Evolutionary conservation across 1,140 invertebrate species (phyloP).

Genomic region (Temnothorax curvispinosus): DNA sequence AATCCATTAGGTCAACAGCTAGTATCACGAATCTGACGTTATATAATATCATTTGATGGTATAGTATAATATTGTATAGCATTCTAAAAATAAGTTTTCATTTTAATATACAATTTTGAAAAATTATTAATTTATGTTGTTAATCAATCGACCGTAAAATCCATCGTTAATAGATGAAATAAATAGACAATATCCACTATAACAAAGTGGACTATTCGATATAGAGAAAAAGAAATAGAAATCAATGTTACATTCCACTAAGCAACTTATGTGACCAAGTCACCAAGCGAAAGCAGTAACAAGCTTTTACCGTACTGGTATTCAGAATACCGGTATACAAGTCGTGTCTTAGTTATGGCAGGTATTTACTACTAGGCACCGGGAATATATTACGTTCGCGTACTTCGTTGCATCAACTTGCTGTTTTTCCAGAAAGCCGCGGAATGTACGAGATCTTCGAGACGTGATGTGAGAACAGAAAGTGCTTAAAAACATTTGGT

Average conservation of each 20-base stretch:
- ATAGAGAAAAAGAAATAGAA: conserved; percentile 56
- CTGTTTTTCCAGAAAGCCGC: conserved; percentile 62
- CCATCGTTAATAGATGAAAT: not conserved
- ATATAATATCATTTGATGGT: not conserved
- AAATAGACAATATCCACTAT: conserved; percentile 10
- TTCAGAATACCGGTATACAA: conserved; percentile 50
- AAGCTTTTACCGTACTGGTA: conserved; percentile 60
- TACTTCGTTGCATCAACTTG: conserved; percentile 50
- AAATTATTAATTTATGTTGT: not conserved
- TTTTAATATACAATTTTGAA: not conserved
- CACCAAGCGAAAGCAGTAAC: conserved; percentile 57
- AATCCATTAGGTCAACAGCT: not conserved
- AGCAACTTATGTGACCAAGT: conserved; percentile 62
- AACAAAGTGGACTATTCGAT: not conserved
- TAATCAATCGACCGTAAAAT: not conserved
- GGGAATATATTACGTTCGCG: conserved; percentile 49
- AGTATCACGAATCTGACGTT: not conserved
- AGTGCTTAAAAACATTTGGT: not conserved
- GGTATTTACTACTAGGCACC: conserved; percentile 62
- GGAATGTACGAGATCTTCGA: conserved; percentile 51
- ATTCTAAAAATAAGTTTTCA: not conserved
- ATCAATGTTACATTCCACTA: conserved; percentile 56
- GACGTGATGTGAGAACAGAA: conserved; percentile 1
- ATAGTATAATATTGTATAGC: not conserved
- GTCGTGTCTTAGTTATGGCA: conserved; percentile 25